These are phyloP conservation scores for Callyntrura guangdongensis DNA, from an alignment of 2,888 invertebrate species.

Conservation along the genomic window DNA sequence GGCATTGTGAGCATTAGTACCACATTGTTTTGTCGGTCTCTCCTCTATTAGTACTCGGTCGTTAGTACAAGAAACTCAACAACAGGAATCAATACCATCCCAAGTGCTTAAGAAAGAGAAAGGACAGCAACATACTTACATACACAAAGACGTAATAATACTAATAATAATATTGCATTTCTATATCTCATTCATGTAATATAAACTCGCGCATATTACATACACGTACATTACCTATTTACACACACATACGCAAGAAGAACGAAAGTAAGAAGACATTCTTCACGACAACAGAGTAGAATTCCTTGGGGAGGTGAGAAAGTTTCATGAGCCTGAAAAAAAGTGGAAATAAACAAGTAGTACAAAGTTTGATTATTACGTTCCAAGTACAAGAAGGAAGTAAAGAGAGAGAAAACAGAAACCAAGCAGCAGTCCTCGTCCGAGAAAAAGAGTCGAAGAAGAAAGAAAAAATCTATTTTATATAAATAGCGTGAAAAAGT, in stretches of 20 bases:
- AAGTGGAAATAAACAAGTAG: conserved; percentile 52
- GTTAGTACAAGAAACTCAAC: too few species aligned
- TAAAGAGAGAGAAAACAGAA: neutral
- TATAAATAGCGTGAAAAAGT: conserved; percentile 26
- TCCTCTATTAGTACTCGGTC: neutral
- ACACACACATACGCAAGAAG: conserved; percentile 10
- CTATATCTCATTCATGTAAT: neutral
- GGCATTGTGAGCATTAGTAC: conserved; percentile 34
- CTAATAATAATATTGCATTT: conserved; percentile 32
- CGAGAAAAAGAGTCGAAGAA: conserved; percentile 13
- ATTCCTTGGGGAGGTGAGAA: conserved; percentile 70
- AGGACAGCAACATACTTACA: too few species aligned
- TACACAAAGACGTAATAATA: neutral
- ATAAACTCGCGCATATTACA: too few species aligned
- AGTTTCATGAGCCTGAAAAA: conserved; percentile 52
- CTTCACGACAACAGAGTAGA: neutral
- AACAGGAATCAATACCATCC: neutral
- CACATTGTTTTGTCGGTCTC: conserved; percentile 44
- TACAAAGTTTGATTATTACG: conserved; percentile 56
- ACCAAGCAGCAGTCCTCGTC: neutral
- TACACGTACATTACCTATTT: neutral
- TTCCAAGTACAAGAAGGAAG: conserved; percentile 18
- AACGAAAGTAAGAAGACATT: neutral
- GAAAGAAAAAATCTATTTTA: neutral
- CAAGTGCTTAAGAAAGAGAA: neutral